phyloP scores from a whole-genome alignment of 2,888 invertebrate genomes.

The Tenodera sinensis region DNA sequence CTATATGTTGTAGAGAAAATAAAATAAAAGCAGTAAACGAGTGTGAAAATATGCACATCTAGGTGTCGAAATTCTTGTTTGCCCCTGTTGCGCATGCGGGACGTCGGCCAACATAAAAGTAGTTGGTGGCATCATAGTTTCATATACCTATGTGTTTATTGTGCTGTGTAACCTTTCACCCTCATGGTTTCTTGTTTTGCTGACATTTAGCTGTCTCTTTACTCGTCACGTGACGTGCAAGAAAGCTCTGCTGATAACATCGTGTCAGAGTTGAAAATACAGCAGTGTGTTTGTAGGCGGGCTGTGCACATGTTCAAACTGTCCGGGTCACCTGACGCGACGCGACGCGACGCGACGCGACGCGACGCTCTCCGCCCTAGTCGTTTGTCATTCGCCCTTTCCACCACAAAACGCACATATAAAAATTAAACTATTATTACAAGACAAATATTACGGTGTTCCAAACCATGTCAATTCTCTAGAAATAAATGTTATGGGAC shows the following conservation, averaged over 20 bases:
- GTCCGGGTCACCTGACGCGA: background rate
- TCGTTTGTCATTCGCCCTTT: background rate
- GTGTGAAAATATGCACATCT: no score
- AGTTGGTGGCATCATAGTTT: no score
- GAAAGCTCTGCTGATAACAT: background rate
- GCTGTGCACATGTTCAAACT: background rate
- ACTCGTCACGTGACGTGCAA: background rate
- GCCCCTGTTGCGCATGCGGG: no score
- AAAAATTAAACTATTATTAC: background rate
- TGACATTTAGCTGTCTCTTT: background rate
- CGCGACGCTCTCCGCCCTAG: background rate
- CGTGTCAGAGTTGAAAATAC: background rate
- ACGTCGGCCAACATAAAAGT: no score
- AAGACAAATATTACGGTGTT: background rate
- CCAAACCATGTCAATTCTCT: background rate
- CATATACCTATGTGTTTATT: no score
- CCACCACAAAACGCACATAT: background rate
- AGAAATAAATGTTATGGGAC: background rate
- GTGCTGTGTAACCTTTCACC: no score
- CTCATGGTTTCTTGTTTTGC: no score
- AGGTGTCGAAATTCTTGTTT: no score
- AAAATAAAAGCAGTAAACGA: no score
- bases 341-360: background rate
- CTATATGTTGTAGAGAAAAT: no score
- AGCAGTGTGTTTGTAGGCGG: background rate